Conservation (phyloP, 2,797 vertebrate genomes). For the Pseudocheirus occidentalis region DNA sequence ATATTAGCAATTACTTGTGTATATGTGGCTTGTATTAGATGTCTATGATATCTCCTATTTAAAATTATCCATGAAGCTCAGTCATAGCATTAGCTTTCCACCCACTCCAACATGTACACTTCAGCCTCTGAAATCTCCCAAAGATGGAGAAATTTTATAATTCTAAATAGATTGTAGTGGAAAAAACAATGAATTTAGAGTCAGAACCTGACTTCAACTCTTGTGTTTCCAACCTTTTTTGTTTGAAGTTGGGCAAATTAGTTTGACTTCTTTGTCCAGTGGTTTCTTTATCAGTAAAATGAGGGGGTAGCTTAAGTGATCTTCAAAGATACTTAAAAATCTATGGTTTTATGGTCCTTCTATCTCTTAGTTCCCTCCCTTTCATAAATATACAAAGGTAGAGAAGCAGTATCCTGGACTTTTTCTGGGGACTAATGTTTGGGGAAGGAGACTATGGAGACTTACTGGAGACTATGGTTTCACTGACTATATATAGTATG, state of each 20-base stretch:
- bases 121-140: slow-evolving; percentile 6
- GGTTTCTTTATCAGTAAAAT: slow-evolving; percentile 8
- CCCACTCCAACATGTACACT: not conserved
- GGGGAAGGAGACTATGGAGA: not conserved
- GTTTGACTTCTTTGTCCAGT: not conserved
- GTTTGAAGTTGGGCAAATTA: not conserved
- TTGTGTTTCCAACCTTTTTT: not conserved
- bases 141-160: not conserved
- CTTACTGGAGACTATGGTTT: not conserved
- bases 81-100: not conserved
- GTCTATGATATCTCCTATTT: not conserved
- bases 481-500: not conserved
- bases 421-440: not conserved
- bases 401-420: not conserved
- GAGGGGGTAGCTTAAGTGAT: not conserved
- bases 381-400: not conserved
- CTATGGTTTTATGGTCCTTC: not conserved
- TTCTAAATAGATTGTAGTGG: not conserved
- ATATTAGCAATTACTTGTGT: not conserved
- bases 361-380: not conserved
- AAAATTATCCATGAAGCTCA: not conserved
- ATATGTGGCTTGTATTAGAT: not conserved
- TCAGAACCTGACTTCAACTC: not conserved
- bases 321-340: not conserved
- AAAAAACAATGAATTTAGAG: not conserved